Percentiles rank a stretch among this genome's conserved stretches.
Conservation (phyloP, 2,797 vertebrate genomes). For the Bucorvus abyssinicus region DNA sequence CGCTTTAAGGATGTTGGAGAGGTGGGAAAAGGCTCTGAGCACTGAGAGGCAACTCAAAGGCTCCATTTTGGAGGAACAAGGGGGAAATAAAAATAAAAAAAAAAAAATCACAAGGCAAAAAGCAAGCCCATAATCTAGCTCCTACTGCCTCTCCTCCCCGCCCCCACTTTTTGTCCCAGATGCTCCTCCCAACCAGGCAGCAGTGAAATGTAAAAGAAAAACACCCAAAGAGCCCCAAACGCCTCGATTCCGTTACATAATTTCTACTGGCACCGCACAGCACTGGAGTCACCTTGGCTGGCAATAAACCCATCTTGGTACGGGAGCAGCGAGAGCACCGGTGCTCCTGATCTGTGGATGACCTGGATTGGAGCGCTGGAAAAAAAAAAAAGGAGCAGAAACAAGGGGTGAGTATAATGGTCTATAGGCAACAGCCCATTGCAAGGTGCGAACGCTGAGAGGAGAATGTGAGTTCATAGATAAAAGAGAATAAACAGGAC, state of each 20-base stretch:
- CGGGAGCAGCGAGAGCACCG: slow-evolving; percentile 71
- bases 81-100: background rate
- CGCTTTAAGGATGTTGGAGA: background rate
- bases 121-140: background rate
- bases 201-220: accelerated
- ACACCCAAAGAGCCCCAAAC: background rate
- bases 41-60: background rate
- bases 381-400: background rate
- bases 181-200: background rate
- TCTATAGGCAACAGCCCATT: background rate
- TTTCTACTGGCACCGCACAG: background rate
- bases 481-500: background rate
- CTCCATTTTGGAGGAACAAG: accelerated
- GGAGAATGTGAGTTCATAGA: background rate
- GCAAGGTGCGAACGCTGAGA: accelerated
- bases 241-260: accelerated
- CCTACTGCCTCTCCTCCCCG: background rate
- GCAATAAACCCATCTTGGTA: slow-evolving; percentile 78
- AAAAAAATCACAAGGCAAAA: background rate
- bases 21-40: background rate
- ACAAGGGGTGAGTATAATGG: background rate
- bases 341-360: slow-evolving; percentile 76
- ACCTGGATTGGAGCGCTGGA: slow-evolving; percentile 73
- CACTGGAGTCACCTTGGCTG: slow-evolving; percentile 74
- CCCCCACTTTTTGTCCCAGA: accelerated